Conservation (phyloP, 1,140 invertebrate genomes). For the Cotesia glomerata region DNA sequence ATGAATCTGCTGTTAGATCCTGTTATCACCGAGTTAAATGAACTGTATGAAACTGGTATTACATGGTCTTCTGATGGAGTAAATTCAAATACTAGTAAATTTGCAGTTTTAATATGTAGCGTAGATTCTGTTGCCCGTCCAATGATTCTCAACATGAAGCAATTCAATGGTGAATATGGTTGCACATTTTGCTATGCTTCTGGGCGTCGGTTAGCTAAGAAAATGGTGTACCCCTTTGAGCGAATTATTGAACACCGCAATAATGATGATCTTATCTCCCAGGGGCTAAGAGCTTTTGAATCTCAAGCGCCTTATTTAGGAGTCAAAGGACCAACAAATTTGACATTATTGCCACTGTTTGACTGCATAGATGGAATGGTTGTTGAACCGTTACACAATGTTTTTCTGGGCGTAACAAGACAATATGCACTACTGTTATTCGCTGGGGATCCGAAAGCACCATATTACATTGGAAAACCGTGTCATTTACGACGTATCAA, state of each 20-base stretch:
- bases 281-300: background rate
- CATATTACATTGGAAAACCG: background rate
- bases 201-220: background rate
- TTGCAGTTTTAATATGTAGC: conserved; percentile 3
- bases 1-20: conserved; percentile 9
- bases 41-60: background rate
- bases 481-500: background rate
- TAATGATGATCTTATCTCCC: background rate
- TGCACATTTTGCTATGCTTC: conserved; percentile 18
- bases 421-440: conserved; percentile 1
- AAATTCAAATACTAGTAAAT: background rate
- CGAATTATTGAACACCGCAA: background rate
- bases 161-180: conserved; percentile 19
- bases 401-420: conserved; percentile 6
- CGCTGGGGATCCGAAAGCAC: background rate
- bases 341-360: background rate
- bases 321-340: conserved; percentile 1
- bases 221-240: background rate
- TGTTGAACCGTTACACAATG: conserved; percentile 19
- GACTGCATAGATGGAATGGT: conserved; percentile 6
- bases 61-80: background rate
- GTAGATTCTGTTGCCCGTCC: conserved; percentile 14
- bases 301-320: background rate
- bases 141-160: conserved; percentile 1
- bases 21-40: background rate